Base-by-base conservation (phyloP, 2,113 vertebrate genomes). In the Alligator mississippiensis region DNA sequence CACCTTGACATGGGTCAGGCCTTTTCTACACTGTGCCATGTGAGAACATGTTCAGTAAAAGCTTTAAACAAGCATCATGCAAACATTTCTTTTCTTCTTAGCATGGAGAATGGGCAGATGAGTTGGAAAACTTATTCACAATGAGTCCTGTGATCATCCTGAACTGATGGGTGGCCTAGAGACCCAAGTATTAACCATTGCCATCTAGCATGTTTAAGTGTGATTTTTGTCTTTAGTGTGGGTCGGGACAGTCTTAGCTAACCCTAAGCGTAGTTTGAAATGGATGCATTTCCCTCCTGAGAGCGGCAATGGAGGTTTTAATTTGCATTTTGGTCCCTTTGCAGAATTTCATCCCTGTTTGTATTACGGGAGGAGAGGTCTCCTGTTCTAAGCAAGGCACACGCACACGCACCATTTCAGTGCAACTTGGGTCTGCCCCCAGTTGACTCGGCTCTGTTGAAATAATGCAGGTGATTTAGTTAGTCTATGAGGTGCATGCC, bases 181-280 rank as follows among this genome's bases (percentile, higher is more conserved):
- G n/a, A 21, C 84, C 55, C 9, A 5, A n/a, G 59, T 38, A 55
- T 3, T 2, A 47, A 30, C 18, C 38, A 7, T n/a, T 4, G 25
- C 10, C 57, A 19, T 38, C 17, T 3, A 64, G 3, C 1, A 0
- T 0, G 0, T 4, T 62, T 54, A 9, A n/a, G 19, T 0, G 0
- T 1, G 4, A 12, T 24, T 57, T n/a, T 9, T 2, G 30, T 3
- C 57, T 24, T 3, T 57, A 12, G 0, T 0, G 5, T 0, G 1
- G 58, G 57, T 59, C 19, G 3, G 21, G 18, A 9, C 47, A 7
- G 9, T 47, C 47, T 47, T 47, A 47, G 47, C 47, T 47, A 47
- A 7, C 47, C 47, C 47, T 9, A 9, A 47, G 47, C 7, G 2
- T 47, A 47, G 47, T 47, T 47, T 47, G 47, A 47, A 47, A 47